These are phyloP conservation scores for Pseudomyrmex pallidus DNA, from an alignment of 1,140 invertebrate species.

Conservation along the genomic window DNA sequence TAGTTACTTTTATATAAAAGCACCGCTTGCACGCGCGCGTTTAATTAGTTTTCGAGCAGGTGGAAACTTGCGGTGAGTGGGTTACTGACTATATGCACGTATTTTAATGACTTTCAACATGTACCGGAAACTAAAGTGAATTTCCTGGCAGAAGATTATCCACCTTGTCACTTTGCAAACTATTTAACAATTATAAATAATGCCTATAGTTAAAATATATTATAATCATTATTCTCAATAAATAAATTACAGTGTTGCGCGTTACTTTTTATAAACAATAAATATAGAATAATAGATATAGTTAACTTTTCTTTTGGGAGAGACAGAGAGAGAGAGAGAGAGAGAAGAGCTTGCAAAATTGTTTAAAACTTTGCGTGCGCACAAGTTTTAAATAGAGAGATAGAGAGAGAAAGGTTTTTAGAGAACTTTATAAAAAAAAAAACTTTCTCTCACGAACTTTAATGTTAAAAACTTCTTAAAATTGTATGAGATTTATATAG, in stretches of 20 bases:
- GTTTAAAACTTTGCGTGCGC: too few species aligned
- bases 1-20: constrained; percentile 31
- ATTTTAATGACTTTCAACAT: constrained; percentile 48
- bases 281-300: too few species aligned
- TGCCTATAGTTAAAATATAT: too few species aligned
- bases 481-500: background rate
- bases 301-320: too few species aligned
- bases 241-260: background rate
- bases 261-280: too few species aligned
- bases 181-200: constrained; percentile 35
- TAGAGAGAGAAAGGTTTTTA: background rate
- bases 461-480: background rate
- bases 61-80: constrained; percentile 37
- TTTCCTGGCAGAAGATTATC: background rate
- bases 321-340: too few species aligned
- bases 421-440: too few species aligned
- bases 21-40: background rate
- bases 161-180: constrained; percentile 17
- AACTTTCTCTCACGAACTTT: background rate
- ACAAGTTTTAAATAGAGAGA: too few species aligned
- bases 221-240: background rate
- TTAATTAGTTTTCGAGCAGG: constrained; percentile 51
- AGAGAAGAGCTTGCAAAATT: too few species aligned
- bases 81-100: constrained; percentile 17
- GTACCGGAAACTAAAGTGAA: constrained; percentile 25